Evolutionary conservation across 2,888 invertebrate genomes (phyloP).

Genomic region (Protophormia terraenovae): DNA sequence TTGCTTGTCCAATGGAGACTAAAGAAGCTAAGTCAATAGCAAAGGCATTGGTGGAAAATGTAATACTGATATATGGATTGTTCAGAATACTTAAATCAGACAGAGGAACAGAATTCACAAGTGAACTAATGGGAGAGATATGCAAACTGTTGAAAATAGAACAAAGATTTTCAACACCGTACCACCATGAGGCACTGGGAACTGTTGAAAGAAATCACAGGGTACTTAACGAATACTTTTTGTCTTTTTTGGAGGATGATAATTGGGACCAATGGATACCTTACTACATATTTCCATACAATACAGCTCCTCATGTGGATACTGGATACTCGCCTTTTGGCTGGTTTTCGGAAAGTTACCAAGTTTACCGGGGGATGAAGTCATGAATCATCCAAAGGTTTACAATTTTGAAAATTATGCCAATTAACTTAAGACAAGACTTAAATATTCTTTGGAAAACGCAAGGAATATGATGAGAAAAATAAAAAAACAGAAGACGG

Average conservation of each 20-base stretch:
- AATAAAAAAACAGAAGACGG: background rate
- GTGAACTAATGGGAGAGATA: conserved; percentile 20
- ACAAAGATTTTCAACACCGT: conserved; percentile 47
- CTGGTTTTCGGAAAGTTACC: background rate
- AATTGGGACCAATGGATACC: conserved; percentile 25
- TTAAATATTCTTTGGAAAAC: no score
- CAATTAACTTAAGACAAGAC: background rate
- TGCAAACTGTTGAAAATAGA: conserved; percentile 3
- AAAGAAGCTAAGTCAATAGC: conserved; percentile 5
- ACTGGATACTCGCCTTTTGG: background rate
- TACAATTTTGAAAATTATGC: no score
- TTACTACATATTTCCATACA: background rate
- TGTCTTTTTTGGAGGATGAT: background rate
- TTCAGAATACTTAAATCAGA: background rate
- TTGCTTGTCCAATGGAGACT: background rate
- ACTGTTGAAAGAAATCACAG: conserved; percentile 42
- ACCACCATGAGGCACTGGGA: conserved; percentile 45
- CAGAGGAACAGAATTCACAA: conserved; percentile 28
- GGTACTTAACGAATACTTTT: conserved; percentile 36
- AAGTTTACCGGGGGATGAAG: background rate
- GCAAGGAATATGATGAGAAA: background rate
- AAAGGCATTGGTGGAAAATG: background rate
- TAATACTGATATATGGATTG: background rate
- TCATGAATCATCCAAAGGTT: no score
- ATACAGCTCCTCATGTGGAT: background rate